Base-by-base conservation (phyloP, 2,797 vertebrate genomes). In the Parauchenoglanis ngamensis region DNA sequence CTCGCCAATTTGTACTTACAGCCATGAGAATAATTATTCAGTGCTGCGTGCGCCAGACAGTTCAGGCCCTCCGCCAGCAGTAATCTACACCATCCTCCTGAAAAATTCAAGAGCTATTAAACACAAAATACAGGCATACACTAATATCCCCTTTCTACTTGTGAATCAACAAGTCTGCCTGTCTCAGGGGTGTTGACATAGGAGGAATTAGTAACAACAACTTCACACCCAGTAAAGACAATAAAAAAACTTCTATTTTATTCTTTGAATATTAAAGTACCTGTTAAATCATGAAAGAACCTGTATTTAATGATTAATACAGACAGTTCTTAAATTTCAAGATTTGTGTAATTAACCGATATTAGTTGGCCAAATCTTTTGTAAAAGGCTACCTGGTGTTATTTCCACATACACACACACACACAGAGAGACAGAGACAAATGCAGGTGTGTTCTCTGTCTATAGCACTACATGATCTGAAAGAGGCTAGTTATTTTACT, bases 51-150 rank as follows among this genome's bases (percentile, higher is more conserved):
- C 84, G 91, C 92, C 90, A 88, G 85, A 90, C 93, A 91, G 79
- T 93, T 90, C 90, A 92, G 95, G 95, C 94, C 90, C 90, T 85
- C 52, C 57, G 95, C 94, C 95, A 95, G 93, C 89, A 89, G 96
- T 92, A 95, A 96, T 88, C 70, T 61, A 92, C 95, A 91, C 92
- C 21, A 84, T 1, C 78, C 92, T 93, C 89, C 91, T 96, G 90
- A 96, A 96, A 95, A 89, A 96, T 96, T 93, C 94, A 96, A 89
- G 90, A 94, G 93, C 94, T 93, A 93, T 95, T 96, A 95, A 96
- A 95, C 94, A 94, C 94, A 94, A 93, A 92, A 87, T 59, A 72
- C 35, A 87, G 25, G 49, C 68, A 93, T 91, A 88, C 87, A 23
- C 68, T 86, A 70, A 92, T 94, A 93, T 95, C 92, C 28, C 84